phyloP scores from a whole-genome alignment of 2,113 vertebrate genomes.

The Lipophrys pholis region DNA sequence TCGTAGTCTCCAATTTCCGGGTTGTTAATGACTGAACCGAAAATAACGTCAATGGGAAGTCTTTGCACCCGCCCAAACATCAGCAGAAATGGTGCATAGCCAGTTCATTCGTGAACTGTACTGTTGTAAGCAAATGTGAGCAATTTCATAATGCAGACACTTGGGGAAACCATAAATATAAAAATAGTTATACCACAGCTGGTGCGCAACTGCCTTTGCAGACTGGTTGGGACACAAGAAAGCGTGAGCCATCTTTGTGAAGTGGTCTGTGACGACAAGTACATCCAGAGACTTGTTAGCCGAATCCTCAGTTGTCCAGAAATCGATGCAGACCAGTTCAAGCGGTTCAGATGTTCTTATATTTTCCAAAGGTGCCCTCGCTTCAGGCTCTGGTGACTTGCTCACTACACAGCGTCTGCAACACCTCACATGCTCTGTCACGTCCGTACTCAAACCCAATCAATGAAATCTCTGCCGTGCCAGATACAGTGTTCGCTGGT shows the following conservation, averaged over 20 bases:
- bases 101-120: background rate
- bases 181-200: conserved; percentile 12
- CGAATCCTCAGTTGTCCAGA: conserved; percentile 10
- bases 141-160: background rate
- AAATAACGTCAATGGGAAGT: background rate
- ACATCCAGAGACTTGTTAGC: background rate
- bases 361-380: background rate
- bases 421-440: background rate
- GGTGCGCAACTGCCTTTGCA: background rate
- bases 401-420: conserved; percentile 3
- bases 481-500: background rate
- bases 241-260: too few relatives aligned
- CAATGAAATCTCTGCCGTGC: conserved; percentile 6
- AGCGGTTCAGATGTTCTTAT: background rate
- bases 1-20: conserved; percentile 1
- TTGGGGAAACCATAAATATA: background rate
- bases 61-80: conserved; percentile 10
- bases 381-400: conserved; percentile 13
- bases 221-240: conserved; percentile 16
- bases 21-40: background rate
- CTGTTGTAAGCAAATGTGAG: conserved; percentile 6
- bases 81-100: background rate
- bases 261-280: background rate
- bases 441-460: background rate
- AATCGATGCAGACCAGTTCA: conserved; percentile 3